Evolutionary conservation across 2,113 vertebrate species (phyloP).

Genomic region (Platanista minor): DNA sequence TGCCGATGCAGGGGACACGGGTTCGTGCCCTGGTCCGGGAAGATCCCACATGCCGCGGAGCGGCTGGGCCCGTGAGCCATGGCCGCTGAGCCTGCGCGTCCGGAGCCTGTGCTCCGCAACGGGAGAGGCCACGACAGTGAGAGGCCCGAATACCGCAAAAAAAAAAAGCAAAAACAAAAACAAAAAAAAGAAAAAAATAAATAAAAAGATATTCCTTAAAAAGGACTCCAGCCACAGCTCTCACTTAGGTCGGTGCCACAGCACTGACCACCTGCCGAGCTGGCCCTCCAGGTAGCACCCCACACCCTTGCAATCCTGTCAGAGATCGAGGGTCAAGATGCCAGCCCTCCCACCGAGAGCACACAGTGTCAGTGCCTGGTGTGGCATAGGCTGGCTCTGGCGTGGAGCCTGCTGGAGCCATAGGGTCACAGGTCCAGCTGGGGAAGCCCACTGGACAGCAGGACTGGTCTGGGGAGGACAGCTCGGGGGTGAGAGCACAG

Average conservation of each 20-base stretch:
- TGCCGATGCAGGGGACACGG: too few species aligned
- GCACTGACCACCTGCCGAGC: background rate
- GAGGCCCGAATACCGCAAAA: too few species aligned
- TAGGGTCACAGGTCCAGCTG: background rate
- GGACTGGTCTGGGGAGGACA: background rate
- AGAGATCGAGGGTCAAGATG: background rate
- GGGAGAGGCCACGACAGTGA: too few species aligned
- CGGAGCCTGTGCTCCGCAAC: too few species aligned
- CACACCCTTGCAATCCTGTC: background rate
- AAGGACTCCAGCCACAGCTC: background rate
- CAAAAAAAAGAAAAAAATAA: too few species aligned
- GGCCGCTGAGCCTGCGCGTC: too few species aligned
- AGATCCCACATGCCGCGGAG: too few species aligned
- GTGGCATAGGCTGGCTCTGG: background rate
- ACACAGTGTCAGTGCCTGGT: background rate
- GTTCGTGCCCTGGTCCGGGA: too few species aligned
- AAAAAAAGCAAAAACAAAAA: too few species aligned
- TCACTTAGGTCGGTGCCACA: background rate
- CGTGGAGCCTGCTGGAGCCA: fast-evolving
- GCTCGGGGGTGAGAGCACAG: background rate
- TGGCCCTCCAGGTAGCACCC: background rate
- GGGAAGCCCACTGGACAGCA: background rate
- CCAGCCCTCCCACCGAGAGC: background rate
- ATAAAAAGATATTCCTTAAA: background rate
- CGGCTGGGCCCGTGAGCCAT: too few species aligned